Base-by-base conservation (phyloP, 2,888 invertebrate genomes). In the Hoplodrina ambigua region DNA sequence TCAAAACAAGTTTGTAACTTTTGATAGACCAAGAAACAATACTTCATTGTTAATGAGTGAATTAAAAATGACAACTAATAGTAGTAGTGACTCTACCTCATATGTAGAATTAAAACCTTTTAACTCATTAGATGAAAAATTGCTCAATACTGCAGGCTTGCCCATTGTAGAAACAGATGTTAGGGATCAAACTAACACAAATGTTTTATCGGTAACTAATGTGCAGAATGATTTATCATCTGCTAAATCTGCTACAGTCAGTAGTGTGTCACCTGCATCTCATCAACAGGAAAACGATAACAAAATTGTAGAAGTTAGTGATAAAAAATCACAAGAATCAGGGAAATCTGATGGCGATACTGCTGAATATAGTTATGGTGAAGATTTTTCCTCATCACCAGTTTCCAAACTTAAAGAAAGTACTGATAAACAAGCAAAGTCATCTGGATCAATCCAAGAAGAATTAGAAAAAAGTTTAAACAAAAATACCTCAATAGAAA, bases 71-170 rank as follows among this genome's bases (percentile, higher is more conserved):
- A 75, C 83, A 72, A 88, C 87, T 49, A 92, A 88, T 69, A 94
- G 90, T 65, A 95, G 92, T 73, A 94, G 92, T 87, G 94, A 96
- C 61, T 94, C 94, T 49, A 95, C 95, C 75, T 95, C 96, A 46
- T 95, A 95, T 83, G 82, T 89, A 68, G 94, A 95, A 69, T 78
- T 96, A n/a, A 94, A 93, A 81, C 92, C 94, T 33, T 92, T 90
- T 67, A 92, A 90, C 77, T 81, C 87, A 52, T 77, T 88, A 61
- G 93, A 94, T 83, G 88, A 92, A 72, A 91, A 91, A 69, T 81
- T 93, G 78, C 82, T 93, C 25, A 94, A 93, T 78, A 92, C 91
- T 30, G 84, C 91, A 72, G 93, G 92, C 6, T 78, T 93, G 56
- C 92, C 94, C 15, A 70, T 84, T 56, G 69, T 81, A 59, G 88